These are phyloP conservation scores for Australoheros facetus DNA, from an alignment of 2,797 vertebrate species.

Conservation along the genomic window DNA sequence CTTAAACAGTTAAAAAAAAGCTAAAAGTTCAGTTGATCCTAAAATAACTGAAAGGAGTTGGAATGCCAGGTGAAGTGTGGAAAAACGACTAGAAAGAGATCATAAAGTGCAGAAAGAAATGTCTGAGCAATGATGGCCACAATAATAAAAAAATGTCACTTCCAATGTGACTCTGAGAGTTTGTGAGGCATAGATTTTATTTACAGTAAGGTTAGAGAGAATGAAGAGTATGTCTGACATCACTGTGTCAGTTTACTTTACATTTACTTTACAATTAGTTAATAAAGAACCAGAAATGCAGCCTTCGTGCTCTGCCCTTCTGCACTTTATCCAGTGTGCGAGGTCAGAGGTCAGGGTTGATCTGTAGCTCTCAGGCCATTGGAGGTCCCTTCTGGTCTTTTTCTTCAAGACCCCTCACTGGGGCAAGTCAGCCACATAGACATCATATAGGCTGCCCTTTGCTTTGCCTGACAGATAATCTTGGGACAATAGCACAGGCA, in stretches of 20 bases:
- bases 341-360: constrained; percentile 53
- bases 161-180: background rate
- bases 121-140: too few relatives aligned
- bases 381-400: constrained; percentile 45
- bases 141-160: background rate
- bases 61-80: background rate
- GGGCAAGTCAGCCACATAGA: constrained; percentile 46
- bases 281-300: background rate
- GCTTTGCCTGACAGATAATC: constrained; percentile 56
- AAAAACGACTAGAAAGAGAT: too few relatives aligned
- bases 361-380: constrained; percentile 36
- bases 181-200: background rate
- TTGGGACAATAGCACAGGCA: constrained; percentile 14
- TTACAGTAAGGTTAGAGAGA: background rate
- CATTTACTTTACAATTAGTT: constrained; percentile 1
- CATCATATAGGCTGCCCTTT: constrained; percentile 25
- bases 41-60: background rate
- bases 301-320: background rate
- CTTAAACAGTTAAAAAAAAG: background rate
- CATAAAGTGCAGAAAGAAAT: too few relatives aligned
- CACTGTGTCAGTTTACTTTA: background rate
- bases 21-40: background rate
- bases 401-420: constrained; percentile 57
- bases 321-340: constrained; percentile 22
- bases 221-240: background rate